Base-by-base conservation (phyloP, 2,888 invertebrate species). In the Cheilosia impressa region DNA sequence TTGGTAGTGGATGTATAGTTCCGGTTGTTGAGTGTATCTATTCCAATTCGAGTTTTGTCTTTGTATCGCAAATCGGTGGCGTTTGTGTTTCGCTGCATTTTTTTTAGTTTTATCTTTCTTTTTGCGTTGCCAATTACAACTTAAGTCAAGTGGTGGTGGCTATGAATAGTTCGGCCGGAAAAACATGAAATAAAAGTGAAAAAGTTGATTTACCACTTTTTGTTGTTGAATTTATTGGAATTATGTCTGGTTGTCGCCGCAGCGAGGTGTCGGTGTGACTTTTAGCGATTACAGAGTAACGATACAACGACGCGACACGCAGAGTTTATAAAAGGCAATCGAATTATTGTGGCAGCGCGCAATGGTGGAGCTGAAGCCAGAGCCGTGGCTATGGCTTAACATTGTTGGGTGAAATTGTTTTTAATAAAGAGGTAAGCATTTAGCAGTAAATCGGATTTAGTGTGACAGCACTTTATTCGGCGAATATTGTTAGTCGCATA, bases 161-260 rank as follows among this genome's bases (percentile, higher is more conserved):
- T 60, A 68, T 62, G 75, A 79, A 84, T 73, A 79, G 84, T 79
- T 79, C 50, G 45, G 60, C 66, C 62, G 72, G 65, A 85, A 76
- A 85, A 85, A 80, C 80, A 85, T 81, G 85, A 81, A 85, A 81
- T 79, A 85, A 85, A 85, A 85, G 85, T 85, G 85, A 85, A 85
- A 81, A 80, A 85, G 85, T 85, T 77, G 85, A 80, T 81, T 69
- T 81, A 68, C 85, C 66, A 80, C 85, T 85, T 72, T 58, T 15
- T 84, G 34, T 58, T 52, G 52, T 57, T 68, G 65, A 80, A 85
- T 77, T 81, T 76, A 80, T 73, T 80, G 85, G 68, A 38, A 85
- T 81, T 81, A 80, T 80, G 62, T 71, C 63, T 69, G 60, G 47
- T 58, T 60, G 65, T 73, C 78, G 69, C 79, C 73, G 69, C 79